Evolutionary conservation across 2,797 vertebrate species (phyloP).

Genomic region (Peromyscus nudipes): DNA sequence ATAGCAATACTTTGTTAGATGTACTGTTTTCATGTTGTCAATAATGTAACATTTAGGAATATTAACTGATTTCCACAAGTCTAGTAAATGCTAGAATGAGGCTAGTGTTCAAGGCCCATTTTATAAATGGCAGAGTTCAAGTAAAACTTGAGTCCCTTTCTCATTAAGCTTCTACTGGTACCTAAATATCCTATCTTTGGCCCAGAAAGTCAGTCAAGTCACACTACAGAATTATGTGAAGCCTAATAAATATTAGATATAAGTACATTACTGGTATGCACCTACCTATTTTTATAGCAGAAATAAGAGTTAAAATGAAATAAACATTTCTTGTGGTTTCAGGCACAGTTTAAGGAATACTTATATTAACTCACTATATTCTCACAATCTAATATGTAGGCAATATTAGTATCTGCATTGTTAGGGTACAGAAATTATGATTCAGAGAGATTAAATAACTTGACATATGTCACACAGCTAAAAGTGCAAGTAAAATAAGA

Average conservation of each 20-base stretch:
- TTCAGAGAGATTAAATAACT: constrained; percentile 36
- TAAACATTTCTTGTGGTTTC: neutral
- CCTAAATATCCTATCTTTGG: neutral
- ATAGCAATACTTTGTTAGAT: neutral
- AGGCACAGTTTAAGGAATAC: neutral
- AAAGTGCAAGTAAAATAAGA: constrained; percentile 41
- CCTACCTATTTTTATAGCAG: neutral
- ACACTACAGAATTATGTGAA: neutral
- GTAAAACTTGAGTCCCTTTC: neutral
- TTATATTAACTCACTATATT: constrained; percentile 16
- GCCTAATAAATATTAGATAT: neutral
- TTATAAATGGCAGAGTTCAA: neutral
- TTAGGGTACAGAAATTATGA: neutral
- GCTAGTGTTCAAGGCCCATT: neutral
- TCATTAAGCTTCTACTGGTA: neutral
- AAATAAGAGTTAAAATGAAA: constrained; percentile 49
- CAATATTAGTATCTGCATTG: constrained; percentile 48
- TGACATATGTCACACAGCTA: neutral
- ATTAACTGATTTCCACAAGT: constrained; percentile 34
- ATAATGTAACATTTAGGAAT: neutral
- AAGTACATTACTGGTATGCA: neutral
- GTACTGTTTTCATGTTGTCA: neutral
- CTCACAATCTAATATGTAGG: neutral
- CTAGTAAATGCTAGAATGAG: neutral
- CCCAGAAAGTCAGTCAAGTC: constrained; percentile 11